Percentiles rank a stretch among this genome's conserved stretches.
These are phyloP conservation scores for Ancistrus triradiatus DNA, from an alignment of 2,113 vertebrate genomes.

Conservation along the genomic window DNA sequence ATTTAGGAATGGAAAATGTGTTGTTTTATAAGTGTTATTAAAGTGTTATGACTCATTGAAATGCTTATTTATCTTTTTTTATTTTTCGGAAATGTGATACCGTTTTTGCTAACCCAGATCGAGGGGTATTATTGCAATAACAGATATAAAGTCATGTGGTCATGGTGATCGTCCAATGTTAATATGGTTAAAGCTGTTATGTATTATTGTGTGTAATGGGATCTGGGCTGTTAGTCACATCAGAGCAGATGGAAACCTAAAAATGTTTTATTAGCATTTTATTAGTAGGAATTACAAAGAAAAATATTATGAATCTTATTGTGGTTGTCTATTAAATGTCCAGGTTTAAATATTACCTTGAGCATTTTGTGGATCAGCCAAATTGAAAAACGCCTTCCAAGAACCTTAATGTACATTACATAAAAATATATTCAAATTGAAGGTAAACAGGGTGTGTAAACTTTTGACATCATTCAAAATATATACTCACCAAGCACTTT, in stretches of 20 bases:
- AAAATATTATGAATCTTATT: no score
- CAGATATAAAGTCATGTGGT: slow-evolving; percentile 32
- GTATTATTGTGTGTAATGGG: slow-evolving; percentile 37
- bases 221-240: slow-evolving; percentile 20
- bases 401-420: no score
- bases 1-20: slow-evolving; percentile 31
- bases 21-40: slow-evolving; percentile 42
- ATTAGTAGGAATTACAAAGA: slow-evolving; percentile 5
- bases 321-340: no score
- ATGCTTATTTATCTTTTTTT: background rate
- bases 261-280: slow-evolving; percentile 1
- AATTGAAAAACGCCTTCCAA: no score
- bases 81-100: slow-evolving; percentile 13
- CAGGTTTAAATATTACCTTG: no score
- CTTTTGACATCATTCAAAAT: no score
- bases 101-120: slow-evolving; percentile 6
- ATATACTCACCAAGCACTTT: no score
- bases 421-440: no score
- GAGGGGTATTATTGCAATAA: slow-evolving; percentile 15
- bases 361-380: no score
- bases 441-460: no score
- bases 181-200: slow-evolving; percentile 34
- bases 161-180: slow-evolving; percentile 33
- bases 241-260: slow-evolving; percentile 6
- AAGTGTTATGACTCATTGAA: slow-evolving; percentile 17